A percentile compares a stretch with the other conserved stretches of the same genome.
phyloP scores from a whole-genome alignment of 2,888 invertebrate genomes.

The Torymus texanus region DNA sequence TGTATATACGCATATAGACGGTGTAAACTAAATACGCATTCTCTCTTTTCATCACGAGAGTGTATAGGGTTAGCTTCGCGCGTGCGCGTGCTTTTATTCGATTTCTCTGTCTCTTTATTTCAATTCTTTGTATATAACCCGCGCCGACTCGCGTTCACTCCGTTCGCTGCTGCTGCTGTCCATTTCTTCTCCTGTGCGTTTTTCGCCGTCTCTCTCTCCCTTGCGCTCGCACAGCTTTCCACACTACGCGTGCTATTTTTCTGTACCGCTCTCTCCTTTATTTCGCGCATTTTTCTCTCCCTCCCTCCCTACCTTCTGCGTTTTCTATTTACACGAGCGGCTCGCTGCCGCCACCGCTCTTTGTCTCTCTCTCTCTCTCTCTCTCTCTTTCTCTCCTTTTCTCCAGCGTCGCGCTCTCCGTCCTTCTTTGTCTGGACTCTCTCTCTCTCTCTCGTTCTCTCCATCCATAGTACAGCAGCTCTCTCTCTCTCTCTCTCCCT shows the following conservation, averaged over 20 bases:
- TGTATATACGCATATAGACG: too few relatives aligned
- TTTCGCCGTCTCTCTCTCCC: not conserved
- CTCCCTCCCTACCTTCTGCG: not conserved
- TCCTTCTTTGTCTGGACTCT: not conserved
- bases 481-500: not conserved
- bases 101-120: slow-evolving; percentile 24
- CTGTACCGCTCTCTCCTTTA: slow-evolving; percentile 24
- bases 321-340: not conserved
- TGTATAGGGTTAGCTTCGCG: not conserved
- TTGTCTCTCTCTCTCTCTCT: slow-evolving; percentile 17
- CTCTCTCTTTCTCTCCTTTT: slow-evolving; percentile 17
- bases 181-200: not conserved
- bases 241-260: slow-evolving; percentile 10
- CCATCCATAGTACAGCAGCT: not conserved
- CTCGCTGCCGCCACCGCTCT: not conserved
- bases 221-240: slow-evolving; percentile 9
- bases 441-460: not conserved
- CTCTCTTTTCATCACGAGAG: not conserved
- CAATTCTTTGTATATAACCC: slow-evolving; percentile 25
- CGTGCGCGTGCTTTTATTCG: slow-evolving; percentile 18
- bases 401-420: not conserved
- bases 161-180: slow-evolving; percentile 19
- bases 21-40: slow-evolving; percentile 30
- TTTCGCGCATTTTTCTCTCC: slow-evolving; percentile 29
- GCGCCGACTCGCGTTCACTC: slow-evolving; percentile 8